Percentiles rank a stretch among this genome's conserved stretches.
These are phyloP conservation scores for Hydrolagus affinis DNA, from an alignment of 2,113 vertebrate species.

Conservation along the genomic window DNA sequence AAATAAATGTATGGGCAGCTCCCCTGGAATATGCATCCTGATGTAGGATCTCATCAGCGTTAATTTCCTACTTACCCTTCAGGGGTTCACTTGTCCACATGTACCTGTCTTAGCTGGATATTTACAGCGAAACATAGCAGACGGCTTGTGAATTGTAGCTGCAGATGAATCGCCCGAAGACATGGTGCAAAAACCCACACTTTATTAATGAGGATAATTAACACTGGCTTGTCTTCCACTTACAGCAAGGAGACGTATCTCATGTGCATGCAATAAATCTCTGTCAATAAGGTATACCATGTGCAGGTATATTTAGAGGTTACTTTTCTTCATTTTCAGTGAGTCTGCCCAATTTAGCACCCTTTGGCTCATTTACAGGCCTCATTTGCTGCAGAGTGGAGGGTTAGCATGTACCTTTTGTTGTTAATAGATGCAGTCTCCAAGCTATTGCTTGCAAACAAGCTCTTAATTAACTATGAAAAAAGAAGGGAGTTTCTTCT, in stretches of 20 bases:
- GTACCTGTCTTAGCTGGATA: background rate
- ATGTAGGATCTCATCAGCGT: background rate
- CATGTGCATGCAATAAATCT: background rate
- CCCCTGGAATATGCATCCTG: background rate
- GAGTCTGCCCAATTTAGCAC: background rate
- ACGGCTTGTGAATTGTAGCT: background rate
- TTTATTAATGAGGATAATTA: slow-evolving; percentile 16
- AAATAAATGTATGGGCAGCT: background rate
- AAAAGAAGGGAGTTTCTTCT: background rate
- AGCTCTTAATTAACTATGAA: background rate
- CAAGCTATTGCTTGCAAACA: background rate
- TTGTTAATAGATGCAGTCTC: background rate
- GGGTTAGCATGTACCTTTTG: background rate
- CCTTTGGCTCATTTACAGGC: background rate
- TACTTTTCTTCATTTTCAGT: background rate
- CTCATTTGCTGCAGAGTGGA: background rate
- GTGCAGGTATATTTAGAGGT: background rate
- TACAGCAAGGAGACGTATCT: background rate
- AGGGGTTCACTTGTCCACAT: background rate
- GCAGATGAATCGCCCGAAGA: background rate
- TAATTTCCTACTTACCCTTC: background rate
- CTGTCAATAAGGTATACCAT: background rate
- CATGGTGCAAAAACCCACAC: background rate
- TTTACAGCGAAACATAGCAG: background rate
- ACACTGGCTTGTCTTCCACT: background rate